A percentile compares a stretch with the other conserved stretches of the same genome.
Evolutionary conservation across 2,888 invertebrate genomes (phyloP).

Genomic region (Meghimatium bilineatum): DNA sequence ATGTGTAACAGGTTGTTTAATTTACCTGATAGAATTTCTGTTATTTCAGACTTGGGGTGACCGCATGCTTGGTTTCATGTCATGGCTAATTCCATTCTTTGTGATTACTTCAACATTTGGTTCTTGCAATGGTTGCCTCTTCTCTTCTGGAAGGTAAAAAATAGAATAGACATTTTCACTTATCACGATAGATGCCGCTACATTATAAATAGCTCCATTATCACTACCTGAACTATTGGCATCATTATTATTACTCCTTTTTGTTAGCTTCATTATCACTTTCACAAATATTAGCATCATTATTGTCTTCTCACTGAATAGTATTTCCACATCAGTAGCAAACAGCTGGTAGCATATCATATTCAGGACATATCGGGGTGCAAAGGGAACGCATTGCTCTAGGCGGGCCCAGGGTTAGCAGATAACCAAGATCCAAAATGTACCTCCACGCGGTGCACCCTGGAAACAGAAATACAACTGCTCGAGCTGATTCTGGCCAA

Average conservation of each 20-base stretch:
- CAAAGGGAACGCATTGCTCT: too few species aligned
- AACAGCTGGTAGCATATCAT: too few species aligned
- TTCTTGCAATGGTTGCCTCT: constrained; percentile 79
- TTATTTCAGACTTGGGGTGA: constrained; percentile 70
- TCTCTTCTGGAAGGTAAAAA: constrained; percentile 79
- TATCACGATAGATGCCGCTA: not conserved
- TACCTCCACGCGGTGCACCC: too few species aligned
- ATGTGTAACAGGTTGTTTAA: not conserved
- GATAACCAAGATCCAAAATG: too few species aligned
- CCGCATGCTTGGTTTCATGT: constrained; percentile 68
- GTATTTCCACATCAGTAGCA: too few species aligned
- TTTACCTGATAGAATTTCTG: not conserved
- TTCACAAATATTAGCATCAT: not conserved
- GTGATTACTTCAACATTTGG: constrained; percentile 76
- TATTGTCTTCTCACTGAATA: too few species aligned
- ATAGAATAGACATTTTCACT: not conserved
- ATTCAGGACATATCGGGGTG: too few species aligned
- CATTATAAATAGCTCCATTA: not conserved
- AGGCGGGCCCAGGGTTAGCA: too few species aligned
- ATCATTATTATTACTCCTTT: not conserved
- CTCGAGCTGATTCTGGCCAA: too few species aligned
- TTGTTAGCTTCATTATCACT: not conserved
- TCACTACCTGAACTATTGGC: too few species aligned
- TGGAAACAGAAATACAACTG: too few species aligned
- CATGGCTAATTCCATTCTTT: constrained; percentile 74